Conservation (phyloP, 1,140 invertebrate species). For the Drosophila bocqueti region DNA sequence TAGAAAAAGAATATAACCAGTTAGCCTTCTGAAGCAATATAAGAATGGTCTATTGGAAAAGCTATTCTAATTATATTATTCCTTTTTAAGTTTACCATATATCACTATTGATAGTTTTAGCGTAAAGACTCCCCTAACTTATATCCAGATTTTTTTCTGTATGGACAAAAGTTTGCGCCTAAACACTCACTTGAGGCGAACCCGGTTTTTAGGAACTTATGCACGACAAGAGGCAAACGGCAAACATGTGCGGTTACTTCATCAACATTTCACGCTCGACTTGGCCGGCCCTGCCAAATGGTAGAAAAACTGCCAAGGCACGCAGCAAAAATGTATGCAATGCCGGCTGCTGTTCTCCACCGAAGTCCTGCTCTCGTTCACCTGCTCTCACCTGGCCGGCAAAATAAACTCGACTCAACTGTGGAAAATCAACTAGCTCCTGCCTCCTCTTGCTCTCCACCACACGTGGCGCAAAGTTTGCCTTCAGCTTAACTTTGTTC, state of each 20-base stretch:
- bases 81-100: neutral
- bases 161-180: conserved; percentile 60
- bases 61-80: neutral
- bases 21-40: neutral
- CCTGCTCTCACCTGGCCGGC: conserved; percentile 63
- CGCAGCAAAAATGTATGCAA: conserved; percentile 77
- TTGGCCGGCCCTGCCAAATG: conserved; percentile 51
- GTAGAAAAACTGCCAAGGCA: conserved; percentile 59
- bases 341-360: conserved; percentile 32
- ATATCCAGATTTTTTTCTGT: neutral
- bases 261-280: conserved; percentile 80
- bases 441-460: conserved; percentile 10
- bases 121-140: neutral
- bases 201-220: conserved; percentile 37
- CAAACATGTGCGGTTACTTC: conserved; percentile 76
- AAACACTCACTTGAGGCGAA: conserved; percentile 64
- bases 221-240: conserved; percentile 42
- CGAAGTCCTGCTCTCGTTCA: conserved; percentile 4
- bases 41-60: neutral
- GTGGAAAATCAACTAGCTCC: conserved; percentile 75
- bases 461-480: conserved; percentile 71
- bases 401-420: conserved; percentile 81
- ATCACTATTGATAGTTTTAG: neutral
- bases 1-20: no score
- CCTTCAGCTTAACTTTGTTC: conserved; percentile 55